Conservation (phyloP, 1,140 invertebrate species). For the Psix sp. region DNA sequence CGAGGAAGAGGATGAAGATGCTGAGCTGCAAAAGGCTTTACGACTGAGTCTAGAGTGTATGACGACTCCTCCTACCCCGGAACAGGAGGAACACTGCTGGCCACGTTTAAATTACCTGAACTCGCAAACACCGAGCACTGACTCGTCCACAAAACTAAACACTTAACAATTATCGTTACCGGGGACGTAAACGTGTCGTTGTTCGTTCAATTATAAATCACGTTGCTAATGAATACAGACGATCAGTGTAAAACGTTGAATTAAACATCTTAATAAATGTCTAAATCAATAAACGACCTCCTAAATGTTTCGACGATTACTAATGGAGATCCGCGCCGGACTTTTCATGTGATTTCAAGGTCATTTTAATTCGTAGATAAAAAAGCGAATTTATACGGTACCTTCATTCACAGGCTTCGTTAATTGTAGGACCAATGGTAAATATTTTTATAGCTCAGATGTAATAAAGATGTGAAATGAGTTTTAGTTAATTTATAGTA, state of each 20-base stretch:
- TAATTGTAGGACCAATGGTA: too few species aligned
- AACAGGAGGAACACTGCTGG: slow-evolving; percentile 72
- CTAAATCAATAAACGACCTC: slow-evolving; percentile 30
- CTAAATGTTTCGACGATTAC: slow-evolving; percentile 29
- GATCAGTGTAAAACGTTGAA: slow-evolving; percentile 33
- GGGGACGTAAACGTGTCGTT: slow-evolving; percentile 7
- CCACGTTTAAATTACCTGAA: slow-evolving; percentile 62
- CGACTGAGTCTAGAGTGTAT: slow-evolving; percentile 79
- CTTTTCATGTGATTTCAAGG: too few species aligned
- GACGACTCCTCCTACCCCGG: slow-evolving; percentile 70
- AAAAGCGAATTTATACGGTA: too few species aligned
- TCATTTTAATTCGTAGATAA: too few species aligned
- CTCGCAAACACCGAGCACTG: slow-evolving; percentile 62
- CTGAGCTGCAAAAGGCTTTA: slow-evolving; percentile 76
- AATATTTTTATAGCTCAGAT: slow-evolving; percentile 11
- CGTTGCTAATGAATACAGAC: slow-evolving; percentile 22
- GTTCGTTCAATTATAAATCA: slow-evolving; percentile 28
- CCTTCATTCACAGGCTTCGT: too few species aligned
- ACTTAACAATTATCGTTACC: slow-evolving; percentile 67
- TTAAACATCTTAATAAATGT: slow-evolving; percentile 22
- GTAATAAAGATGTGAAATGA: slow-evolving; percentile 4
- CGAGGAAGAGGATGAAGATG: slow-evolving; percentile 70
- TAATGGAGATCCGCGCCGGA: neutral
- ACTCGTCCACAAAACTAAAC: slow-evolving; percentile 70
- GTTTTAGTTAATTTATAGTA: neutral